Percentiles rank a stretch among this genome's conserved stretches.
Evolutionary conservation across 2,797 vertebrate species (phyloP).

Genomic region (Siniperca scherzeri): DNA sequence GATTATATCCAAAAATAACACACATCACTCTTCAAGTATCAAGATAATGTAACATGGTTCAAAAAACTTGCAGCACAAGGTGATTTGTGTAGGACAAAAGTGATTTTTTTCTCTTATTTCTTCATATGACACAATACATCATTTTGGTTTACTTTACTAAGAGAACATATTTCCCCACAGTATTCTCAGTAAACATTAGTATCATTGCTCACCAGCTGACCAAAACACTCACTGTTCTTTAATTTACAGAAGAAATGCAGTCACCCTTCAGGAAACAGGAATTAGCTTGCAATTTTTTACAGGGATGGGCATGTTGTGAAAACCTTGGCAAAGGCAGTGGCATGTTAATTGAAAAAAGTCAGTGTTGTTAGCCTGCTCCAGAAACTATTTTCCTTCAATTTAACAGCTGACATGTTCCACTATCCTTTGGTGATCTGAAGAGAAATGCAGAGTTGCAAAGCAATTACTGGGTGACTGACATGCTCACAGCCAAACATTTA

Average conservation of each 20-base stretch:
- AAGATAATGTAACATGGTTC: background rate
- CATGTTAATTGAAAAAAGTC: slow-evolving; percentile 62
- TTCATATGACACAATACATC: background rate
- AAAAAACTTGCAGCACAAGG: background rate
- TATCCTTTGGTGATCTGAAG: slow-evolving; percentile 57
- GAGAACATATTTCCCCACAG: slow-evolving; percentile 8
- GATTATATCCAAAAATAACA: background rate
- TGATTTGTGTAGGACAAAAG: background rate
- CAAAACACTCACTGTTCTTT: slow-evolving; percentile 27
- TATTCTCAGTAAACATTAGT: slow-evolving; percentile 23
- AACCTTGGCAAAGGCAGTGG: slow-evolving; percentile 39
- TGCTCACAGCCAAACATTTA: slow-evolving; percentile 36
- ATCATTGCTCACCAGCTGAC: slow-evolving; percentile 22
- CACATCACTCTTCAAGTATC: background rate
- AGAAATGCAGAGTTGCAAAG: slow-evolving; percentile 60
- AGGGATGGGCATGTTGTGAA: slow-evolving; percentile 40
- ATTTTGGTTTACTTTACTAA: background rate
- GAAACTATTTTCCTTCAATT: slow-evolving; percentile 56
- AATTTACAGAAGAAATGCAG: slow-evolving; percentile 50
- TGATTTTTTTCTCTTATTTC: background rate
- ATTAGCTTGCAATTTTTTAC: slow-evolving; percentile 31
- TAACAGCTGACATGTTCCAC: slow-evolving; percentile 61
- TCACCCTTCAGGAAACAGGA: slow-evolving; percentile 45
- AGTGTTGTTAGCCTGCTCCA: slow-evolving; percentile 34
- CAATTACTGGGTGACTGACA: slow-evolving; percentile 69